Evolutionary conservation across 2,113 vertebrate genomes (phyloP), one percentile per base, ranked within the genome.

Genomic region (Trichechus manatus): DNA sequence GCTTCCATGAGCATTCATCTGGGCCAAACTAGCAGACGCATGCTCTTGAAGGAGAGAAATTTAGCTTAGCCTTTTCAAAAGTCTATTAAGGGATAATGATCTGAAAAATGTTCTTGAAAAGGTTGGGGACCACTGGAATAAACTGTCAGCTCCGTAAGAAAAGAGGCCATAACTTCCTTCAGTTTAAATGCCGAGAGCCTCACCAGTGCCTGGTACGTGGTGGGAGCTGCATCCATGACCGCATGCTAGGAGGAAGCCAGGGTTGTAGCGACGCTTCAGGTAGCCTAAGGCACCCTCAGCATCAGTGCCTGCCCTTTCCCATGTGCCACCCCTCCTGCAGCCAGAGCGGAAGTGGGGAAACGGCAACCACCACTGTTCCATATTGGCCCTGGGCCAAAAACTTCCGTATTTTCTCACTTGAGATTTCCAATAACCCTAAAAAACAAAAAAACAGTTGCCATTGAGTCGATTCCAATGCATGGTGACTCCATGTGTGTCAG

Each of bases 41-140:
- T 8, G 9, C 47, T 64, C 87, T 84, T 29, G 47, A 23, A 63
- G 89, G 2, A 84, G 33, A 84, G 17, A 31, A 22, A 31, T 78
- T 56, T n/a, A 64, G 53, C 53, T 70, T 44, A 56, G 39, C 6
- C 15, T 74, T 74, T 80, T 64, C 10, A 63, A 20, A 78, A 63
- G 5, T 39, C 27, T 75, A 47, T 77, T 88, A 89, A 36, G 68
- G 47, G 77, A 61, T 9, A 79, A n/a, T n/a, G 23, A 61, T 59
- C 39, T 74, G 15, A 81, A 33, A n/a, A 82, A 63, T 90, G 47
- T 61, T 95, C 29, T 66, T 59, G 47, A 72, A 88, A 72, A 78
- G 19, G 2, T 53, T 66, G 39, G 77, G 4, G 79, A n/a, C 17
- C 27, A 39, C 6, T n/a, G 70, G 9, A n/a, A 27, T 33, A n/a